Percentiles rank a stretch among this genome's conserved stretches.
Conservation (phyloP, 2,888 invertebrate genomes). For the Tineola bisselliella region DNA sequence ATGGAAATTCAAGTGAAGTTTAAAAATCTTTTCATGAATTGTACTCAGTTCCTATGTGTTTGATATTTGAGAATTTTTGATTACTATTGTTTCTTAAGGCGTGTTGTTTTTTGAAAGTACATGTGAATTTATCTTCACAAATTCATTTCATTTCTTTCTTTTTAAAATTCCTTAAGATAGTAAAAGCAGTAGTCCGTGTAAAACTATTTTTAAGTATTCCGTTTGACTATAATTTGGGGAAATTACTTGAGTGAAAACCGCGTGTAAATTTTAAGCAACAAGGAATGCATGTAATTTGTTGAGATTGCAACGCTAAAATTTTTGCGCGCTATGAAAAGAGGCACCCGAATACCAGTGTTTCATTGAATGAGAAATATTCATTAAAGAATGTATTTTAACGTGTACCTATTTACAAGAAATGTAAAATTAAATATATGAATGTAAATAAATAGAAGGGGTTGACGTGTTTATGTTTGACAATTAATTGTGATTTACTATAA, state of each 20-base stretch:
- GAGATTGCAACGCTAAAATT: not conserved
- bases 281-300: constrained; percentile 2
- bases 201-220: too few species aligned
- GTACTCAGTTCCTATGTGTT: not conserved
- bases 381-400: not conserved
- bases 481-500: not conserved
- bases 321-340: not conserved
- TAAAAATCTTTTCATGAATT: constrained; percentile 1
- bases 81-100: not conserved
- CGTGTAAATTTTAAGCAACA: not conserved
- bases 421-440: too few species aligned
- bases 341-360: not conserved
- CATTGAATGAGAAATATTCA: not conserved
- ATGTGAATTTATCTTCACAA: not conserved
- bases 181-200: too few species aligned
- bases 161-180: too few species aligned
- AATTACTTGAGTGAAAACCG: too few species aligned
- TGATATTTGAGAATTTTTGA: not conserved
- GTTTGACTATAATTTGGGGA: too few species aligned
- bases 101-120: not conserved
- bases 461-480: not conserved
- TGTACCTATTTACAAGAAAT: too few species aligned
- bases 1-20: not conserved
- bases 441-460: not conserved
- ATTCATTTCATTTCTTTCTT: too few species aligned